Evolutionary conservation across 1,140 invertebrate species (phyloP), one percentile per base, ranked within the genome.

Genomic region (Mylabris phalerata): DNA sequence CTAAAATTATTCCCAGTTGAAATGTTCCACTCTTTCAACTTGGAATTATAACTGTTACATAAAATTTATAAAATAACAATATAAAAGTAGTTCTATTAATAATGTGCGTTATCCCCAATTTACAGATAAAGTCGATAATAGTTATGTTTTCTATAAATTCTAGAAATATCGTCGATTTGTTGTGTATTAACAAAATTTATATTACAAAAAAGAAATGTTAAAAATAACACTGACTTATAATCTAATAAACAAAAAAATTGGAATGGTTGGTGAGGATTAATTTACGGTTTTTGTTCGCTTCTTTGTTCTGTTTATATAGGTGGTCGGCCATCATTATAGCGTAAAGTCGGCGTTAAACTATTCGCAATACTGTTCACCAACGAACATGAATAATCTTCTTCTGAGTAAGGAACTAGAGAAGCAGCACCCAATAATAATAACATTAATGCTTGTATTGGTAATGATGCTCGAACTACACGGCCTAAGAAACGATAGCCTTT

Each of bases 361-460:
- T 81, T 78, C 0, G 83, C 83, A 59, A 95, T 87, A 58, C 85
- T 92, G 70, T 93, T 92, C 57, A 84, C 82, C 62, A 92, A 78
- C 72, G 87, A 87, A 73, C 89, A 92, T 60, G 86, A 88, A 72
- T 87, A 88, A 71, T 93, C 90, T 67, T 93, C 87, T 75, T 92
- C 89, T 62, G 84, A 82, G 69, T 86, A 83, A 48, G 93, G 93
- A 41, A 95, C 85, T 62, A 96, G 78, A 32, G 90, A 88, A 42
- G 92, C 91, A 55, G 90, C 87, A 50, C 92, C 93, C 65, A 97
- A 80, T 65, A 96, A 79, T 55, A 96, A 78, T 65, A 95, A 78
- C 79, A 95, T 87, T 59, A 96, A 75, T 39, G 91, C 89, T 76
- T 94, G 90, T 69, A 98, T 90, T 27, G 93, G 93, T 59, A 97